phyloP scores from a whole-genome alignment of 2,888 invertebrate species.

The Cataglyphis altisquamis region DNA sequence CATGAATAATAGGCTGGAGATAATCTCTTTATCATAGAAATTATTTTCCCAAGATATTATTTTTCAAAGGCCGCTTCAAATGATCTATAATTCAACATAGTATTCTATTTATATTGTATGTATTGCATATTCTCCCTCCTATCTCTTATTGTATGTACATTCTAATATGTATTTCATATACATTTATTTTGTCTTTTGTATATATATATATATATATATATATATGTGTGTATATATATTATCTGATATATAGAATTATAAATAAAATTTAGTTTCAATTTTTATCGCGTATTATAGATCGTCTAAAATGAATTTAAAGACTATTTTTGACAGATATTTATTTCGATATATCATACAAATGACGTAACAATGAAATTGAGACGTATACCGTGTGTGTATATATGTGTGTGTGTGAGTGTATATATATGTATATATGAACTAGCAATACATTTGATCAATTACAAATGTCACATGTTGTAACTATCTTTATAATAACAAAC shows the following conservation, averaged over 20 bases:
- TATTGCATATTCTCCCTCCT: too few species aligned
- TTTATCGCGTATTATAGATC: not conserved
- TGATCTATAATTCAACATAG: not conserved
- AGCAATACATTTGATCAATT: constrained; percentile 33
- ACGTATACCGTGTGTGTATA: not conserved
- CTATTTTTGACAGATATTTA: constrained; percentile 2
- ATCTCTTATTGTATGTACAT: too few species aligned
- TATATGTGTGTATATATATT: not conserved
- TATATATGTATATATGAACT: not conserved
- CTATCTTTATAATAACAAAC: constrained; percentile 14
- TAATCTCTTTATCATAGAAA: constrained; percentile 10
- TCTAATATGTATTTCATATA: not conserved
- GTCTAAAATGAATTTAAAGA: not conserved
- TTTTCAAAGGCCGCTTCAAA: not conserved
- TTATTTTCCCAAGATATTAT: constrained; percentile 6
- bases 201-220: too few species aligned
- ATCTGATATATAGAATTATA: not conserved
- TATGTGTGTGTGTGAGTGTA: too few species aligned
- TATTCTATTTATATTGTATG: not conserved
- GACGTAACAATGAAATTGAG: constrained; percentile 6
- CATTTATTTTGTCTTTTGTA: not conserved
- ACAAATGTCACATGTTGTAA: constrained; percentile 26
- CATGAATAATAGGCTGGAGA: not conserved
- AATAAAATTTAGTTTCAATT: not conserved
- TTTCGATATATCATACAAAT: not conserved